Evolutionary conservation across 2,113 vertebrate species (phyloP).

Genomic region (Hippoglossus stenolepis): DNA sequence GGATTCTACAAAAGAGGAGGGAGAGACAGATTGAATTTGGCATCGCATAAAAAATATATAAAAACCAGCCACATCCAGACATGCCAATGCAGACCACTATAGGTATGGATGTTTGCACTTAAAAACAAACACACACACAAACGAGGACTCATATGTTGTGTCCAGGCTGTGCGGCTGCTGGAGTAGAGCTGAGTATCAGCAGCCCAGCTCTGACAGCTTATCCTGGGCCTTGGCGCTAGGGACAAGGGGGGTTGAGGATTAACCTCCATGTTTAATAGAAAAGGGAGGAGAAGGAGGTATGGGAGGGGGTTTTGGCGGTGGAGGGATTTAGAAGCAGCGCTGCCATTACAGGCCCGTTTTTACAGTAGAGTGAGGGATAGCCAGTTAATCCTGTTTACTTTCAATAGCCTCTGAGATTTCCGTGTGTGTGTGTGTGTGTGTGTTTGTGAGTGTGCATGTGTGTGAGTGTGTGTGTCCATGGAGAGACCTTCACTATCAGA

Average conservation of each 20-base stretch:
- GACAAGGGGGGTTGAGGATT: conserved; percentile 71
- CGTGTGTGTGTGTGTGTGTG: conserved; percentile 33
- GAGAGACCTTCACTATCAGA: conserved; percentile 53
- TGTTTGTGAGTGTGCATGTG: conserved; percentile 5
- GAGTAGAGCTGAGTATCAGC: conserved; percentile 67
- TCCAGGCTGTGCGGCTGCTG: conserved; percentile 53
- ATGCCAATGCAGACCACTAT: conserved; percentile 21
- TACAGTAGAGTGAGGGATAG: conserved; percentile 78
- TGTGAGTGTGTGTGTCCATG: conserved; percentile 26
- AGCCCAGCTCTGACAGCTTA: conserved; percentile 74
- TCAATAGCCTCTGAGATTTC: conserved; percentile 72
- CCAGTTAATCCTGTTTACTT: conserved; percentile 83
- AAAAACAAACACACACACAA: conserved; percentile 7
- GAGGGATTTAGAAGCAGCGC: conserved; percentile 76
- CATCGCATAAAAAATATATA: conserved; percentile 2
- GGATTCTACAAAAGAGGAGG: conserved; percentile 40
- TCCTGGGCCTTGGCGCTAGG: conserved; percentile 58
- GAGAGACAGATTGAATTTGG: conserved; percentile 42
- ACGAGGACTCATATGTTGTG: conserved; percentile 17
- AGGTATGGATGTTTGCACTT: conserved; percentile 12
- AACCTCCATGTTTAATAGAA: conserved; percentile 82
- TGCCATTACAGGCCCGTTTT: conserved; percentile 79
- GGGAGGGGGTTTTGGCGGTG: conserved; percentile 41
- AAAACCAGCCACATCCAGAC: conserved; percentile 1
- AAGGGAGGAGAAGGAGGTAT: conserved; percentile 43